These are phyloP conservation scores for Microcebus griseorufus DNA, from an alignment of 2,113 vertebrate genomes.

Conservation along the genomic window DNA sequence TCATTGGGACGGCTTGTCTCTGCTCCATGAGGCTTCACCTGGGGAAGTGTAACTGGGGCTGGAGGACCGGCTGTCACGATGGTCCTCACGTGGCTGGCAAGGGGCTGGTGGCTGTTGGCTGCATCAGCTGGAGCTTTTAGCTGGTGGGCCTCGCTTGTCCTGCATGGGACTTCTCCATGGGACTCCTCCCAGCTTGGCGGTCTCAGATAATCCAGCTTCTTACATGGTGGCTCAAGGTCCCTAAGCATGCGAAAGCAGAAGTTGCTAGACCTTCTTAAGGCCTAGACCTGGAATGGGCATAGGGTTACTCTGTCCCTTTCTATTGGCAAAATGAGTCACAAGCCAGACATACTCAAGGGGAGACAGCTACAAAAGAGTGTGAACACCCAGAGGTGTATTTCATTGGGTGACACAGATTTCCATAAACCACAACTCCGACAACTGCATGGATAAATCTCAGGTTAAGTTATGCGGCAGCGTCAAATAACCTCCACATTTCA, in stretches of 20 bases:
- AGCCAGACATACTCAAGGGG: neutral
- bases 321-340: neutral
- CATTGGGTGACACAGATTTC: neutral
- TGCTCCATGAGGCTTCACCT: neutral
- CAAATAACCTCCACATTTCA: neutral
- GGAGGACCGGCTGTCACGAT: neutral
- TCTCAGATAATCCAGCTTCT: neutral
- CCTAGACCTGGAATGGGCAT: neutral
- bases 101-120: neutral
- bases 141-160: fast-evolving
- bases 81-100: neutral
- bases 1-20: neutral
- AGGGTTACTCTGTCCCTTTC: neutral
- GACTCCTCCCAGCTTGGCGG: neutral
- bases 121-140: neutral
- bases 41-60: neutral
- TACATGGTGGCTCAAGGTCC: neutral
- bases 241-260: neutral
- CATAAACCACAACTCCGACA: neutral
- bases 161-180: neutral
- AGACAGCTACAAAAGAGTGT: neutral
- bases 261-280: neutral
- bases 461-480: neutral
- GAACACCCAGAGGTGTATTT: neutral
- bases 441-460: neutral